These are phyloP conservation scores for Philonicus albiceps DNA, from an alignment of 2,888 invertebrate species.

Conservation along the genomic window DNA sequence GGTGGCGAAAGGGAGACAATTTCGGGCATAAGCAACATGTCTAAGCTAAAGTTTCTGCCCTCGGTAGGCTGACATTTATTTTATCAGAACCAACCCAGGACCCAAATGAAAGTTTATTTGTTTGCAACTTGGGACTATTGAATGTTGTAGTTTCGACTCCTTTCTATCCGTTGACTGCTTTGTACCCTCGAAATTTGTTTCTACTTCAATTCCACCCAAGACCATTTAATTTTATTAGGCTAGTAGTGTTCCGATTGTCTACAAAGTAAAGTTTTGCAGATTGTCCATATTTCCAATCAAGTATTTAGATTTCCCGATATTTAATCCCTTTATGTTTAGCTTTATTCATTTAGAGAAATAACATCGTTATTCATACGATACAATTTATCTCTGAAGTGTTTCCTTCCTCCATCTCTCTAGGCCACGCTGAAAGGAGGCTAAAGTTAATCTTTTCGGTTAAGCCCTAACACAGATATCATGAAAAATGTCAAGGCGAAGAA, in stretches of 20 bases:
- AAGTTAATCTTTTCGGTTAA: neutral
- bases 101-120: neutral
- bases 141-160: neutral
- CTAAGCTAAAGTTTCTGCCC: neutral
- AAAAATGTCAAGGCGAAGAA: neutral
- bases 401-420: neutral
- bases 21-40: neutral
- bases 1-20: neutral
- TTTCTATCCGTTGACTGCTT: neutral
- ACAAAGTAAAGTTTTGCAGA: neutral
- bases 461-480: neutral
- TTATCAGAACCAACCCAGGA: neutral
- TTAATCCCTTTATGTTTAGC: neutral
- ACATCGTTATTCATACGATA: neutral
- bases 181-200: neutral
- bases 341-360: neutral
- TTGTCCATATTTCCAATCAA: neutral
- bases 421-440: neutral
- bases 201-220: neutral
- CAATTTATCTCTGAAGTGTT: neutral
- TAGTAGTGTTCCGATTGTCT: too few relatives aligned
- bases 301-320: neutral
- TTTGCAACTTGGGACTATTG: neutral
- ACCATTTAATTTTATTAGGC: neutral
- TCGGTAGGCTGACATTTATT: neutral